phyloP scores from a whole-genome alignment of 2,113 vertebrate genomes.

The Tenebrosternarchus preto region DNA sequence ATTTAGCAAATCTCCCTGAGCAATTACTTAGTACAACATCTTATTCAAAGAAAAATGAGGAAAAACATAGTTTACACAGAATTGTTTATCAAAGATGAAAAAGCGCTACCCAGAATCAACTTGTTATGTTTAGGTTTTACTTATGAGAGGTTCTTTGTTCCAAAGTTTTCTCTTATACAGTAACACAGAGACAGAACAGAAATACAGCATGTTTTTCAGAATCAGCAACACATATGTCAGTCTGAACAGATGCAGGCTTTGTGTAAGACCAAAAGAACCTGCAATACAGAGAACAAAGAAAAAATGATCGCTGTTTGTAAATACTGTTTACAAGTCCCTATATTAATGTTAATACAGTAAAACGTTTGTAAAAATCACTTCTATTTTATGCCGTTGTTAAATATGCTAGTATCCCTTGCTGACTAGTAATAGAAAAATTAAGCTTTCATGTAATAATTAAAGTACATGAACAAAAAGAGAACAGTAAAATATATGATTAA shows the following conservation, averaged over 20 bases:
- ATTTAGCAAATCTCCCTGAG: too few relatives aligned
- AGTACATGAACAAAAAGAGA: too few relatives aligned
- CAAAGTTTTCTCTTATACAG: slow-evolving; percentile 23
- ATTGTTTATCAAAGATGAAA: too few relatives aligned
- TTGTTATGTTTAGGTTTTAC: neutral
- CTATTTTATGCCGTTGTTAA: too few relatives aligned
- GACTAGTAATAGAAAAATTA: too few relatives aligned
- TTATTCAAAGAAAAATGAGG: too few relatives aligned
- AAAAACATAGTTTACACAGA: too few relatives aligned
- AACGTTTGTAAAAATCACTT: neutral
- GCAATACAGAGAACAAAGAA: neutral
- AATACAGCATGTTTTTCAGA: slow-evolving; percentile 43
- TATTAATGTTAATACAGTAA: neutral
- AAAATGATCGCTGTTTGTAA: neutral
- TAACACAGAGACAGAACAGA: slow-evolving; percentile 9
- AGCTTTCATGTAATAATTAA: too few relatives aligned
- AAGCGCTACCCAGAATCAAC: neutral
- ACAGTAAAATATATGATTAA: too few relatives aligned
- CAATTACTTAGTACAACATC: too few relatives aligned
- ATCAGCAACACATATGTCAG: slow-evolving; percentile 32
- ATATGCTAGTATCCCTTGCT: too few relatives aligned
- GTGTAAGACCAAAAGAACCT: neutral
- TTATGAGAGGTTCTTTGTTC: neutral
- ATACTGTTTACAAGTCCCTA: too few relatives aligned
- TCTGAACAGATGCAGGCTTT: slow-evolving; percentile 19